Conservation (phyloP, 2,113 vertebrate species). For the Seriola aureovittata region DNA sequence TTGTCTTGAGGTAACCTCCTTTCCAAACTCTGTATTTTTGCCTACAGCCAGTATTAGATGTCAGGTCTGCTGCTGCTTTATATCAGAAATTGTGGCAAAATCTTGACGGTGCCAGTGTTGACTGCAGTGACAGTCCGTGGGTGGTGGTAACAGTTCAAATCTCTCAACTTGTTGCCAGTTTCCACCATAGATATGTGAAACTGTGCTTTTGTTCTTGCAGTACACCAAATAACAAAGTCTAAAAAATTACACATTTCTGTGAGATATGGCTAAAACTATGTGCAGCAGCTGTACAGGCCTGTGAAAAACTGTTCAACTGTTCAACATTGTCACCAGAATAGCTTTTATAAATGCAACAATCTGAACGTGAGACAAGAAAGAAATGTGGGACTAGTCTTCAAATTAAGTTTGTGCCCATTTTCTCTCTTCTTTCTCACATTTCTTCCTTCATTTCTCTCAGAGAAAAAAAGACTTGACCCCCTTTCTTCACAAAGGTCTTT, state of each 20-base stretch:
- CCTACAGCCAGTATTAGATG: constrained; percentile 9
- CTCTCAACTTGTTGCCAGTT: constrained; percentile 55
- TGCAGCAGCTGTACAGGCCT: neutral
- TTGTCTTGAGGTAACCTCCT: constrained; percentile 51
- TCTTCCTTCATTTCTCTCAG: neutral
- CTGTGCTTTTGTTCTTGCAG: neutral
- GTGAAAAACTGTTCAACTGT: constrained; percentile 4
- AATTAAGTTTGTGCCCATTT: neutral
- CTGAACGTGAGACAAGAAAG: neutral
- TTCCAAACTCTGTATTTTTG: constrained; percentile 47
- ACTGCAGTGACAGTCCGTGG: constrained; percentile 52
- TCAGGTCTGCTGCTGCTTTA: constrained; percentile 34
- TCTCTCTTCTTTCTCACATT: neutral
- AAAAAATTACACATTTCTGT: neutral
- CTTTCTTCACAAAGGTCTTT: neutral
- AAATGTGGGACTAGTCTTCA: neutral
- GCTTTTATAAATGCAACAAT: neutral
- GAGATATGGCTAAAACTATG: neutral
- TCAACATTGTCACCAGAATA: neutral
- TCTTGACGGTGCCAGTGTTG: constrained; percentile 7
- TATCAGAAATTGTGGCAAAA: constrained; percentile 17
- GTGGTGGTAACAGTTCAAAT: constrained; percentile 34
- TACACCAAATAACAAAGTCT: neutral
- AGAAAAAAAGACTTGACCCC: too few species aligned
- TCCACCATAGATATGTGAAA: constrained; percentile 10